A percentile compares a stretch with the other conserved stretches of the same genome.
These are phyloP conservation scores for Pangasius macronema DNA, from an alignment of 2,797 vertebrate genomes.

Conservation along the genomic window DNA sequence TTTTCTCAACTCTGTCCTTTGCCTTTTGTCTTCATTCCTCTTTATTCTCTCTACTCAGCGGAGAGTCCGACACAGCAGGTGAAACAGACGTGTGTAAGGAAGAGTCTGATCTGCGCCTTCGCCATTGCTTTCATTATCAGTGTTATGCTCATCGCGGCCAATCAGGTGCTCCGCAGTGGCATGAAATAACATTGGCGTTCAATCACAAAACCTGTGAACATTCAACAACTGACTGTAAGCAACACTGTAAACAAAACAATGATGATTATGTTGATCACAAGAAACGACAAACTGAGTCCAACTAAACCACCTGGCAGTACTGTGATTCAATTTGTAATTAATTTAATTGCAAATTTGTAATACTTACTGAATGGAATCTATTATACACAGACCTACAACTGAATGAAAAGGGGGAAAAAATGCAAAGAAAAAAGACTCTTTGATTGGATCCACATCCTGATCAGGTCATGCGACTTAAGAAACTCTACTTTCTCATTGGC, in stretches of 20 bases:
- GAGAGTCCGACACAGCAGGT: conserved; percentile 96
- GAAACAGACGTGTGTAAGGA: conserved; percentile 95
- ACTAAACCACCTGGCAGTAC: conserved; percentile 4
- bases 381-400: conserved; percentile 10
- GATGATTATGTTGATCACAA: neutral
- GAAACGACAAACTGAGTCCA: neutral
- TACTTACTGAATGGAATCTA: conserved; percentile 2
- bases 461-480: conserved; percentile 6
- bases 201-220: conserved; percentile 38
- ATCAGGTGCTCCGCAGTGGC: conserved; percentile 95
- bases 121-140: conserved; percentile 99
- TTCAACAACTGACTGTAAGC: conserved; percentile 56
- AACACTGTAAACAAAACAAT: conserved; percentile 34
- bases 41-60: conserved; percentile 55
- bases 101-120: conserved; percentile 97
- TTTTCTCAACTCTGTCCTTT: neutral
- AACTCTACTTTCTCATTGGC: conserved; percentile 15
- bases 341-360: conserved; percentile 14
- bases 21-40: neutral
- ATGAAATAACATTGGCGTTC: conserved; percentile 82
- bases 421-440: conserved; percentile 22
- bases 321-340: conserved; percentile 24
- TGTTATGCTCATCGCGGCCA: conserved; percentile 97
- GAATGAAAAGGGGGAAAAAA: conserved; percentile 38
- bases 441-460: conserved; percentile 1